A percentile compares a stretch with the other conserved stretches of the same genome.
phyloP scores from a whole-genome alignment of 2,888 invertebrate genomes.

The Deilephila elpenor region DNA sequence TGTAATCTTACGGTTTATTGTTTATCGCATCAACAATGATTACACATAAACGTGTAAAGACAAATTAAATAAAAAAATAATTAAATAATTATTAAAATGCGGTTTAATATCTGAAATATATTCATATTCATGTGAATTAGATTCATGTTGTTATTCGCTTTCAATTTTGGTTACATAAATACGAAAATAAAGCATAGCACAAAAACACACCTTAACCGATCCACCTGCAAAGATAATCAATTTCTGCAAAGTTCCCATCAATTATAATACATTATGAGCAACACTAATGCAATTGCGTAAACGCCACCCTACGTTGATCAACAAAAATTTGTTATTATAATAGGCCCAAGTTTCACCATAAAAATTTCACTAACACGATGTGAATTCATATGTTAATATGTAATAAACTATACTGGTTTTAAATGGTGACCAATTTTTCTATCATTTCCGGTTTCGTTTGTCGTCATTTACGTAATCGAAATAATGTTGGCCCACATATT shows the following conservation, averaged over 20 bases:
- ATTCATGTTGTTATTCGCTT: background rate
- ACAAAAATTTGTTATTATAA: conserved; percentile 56
- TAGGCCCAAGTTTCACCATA: conserved; percentile 55
- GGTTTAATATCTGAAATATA: background rate
- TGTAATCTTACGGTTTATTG: no score
- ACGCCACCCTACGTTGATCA: conserved; percentile 53
- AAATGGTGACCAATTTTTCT: conserved; percentile 44
- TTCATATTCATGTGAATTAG: background rate
- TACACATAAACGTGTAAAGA: no score
- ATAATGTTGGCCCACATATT: conserved; percentile 26
- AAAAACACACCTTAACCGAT: background rate
- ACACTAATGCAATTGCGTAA: conserved; percentile 48
- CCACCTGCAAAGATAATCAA: background rate
- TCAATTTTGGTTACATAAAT: background rate
- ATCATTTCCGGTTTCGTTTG: conserved; percentile 35
- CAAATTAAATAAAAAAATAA: no score
- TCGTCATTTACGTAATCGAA: conserved; percentile 45
- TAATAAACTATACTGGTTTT: conserved; percentile 29
- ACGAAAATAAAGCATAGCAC: no score
- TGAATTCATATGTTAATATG: conserved; percentile 61
- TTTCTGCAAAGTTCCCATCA: background rate
- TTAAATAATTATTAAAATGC: no score
- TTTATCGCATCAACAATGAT: no score
- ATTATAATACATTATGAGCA: conserved; percentile 31
- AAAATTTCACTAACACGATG: conserved; percentile 58